A percentile compares a stretch with the other conserved stretches of the same genome.
Evolutionary conservation across 2,797 vertebrate genomes (phyloP).

Genomic region (Cichlasoma orientale): DNA sequence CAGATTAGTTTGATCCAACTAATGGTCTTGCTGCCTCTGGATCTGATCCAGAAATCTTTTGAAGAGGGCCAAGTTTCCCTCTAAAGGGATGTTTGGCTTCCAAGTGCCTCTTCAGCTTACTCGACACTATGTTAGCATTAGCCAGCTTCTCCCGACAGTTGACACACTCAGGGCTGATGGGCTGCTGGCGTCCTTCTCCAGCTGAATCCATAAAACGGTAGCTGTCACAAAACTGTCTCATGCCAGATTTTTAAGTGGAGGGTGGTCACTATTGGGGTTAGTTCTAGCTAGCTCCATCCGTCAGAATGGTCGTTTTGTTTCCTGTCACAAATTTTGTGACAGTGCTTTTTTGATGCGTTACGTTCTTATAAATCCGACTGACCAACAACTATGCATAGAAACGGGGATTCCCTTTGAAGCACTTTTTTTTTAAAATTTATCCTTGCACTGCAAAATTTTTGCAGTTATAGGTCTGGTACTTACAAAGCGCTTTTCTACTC

Average conservation of each 20-base stretch:
- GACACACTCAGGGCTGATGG: not conserved
- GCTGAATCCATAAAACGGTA: not conserved
- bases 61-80: not conserved
- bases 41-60: not conserved
- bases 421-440: not conserved
- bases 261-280: not conserved
- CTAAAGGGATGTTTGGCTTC: not conserved
- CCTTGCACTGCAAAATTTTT: not conserved
- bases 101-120: not conserved
- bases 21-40: not conserved
- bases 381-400: rapidly evolving
- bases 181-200: not conserved
- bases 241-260: not conserved
- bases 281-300: not conserved
- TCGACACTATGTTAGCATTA: not conserved
- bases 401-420: not conserved
- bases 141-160: not conserved
- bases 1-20: not conserved
- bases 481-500: not conserved
- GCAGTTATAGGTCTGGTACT: not conserved
- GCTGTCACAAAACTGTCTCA: no score
- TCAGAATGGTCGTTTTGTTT: no score
- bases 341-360: not conserved
- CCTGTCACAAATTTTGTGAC: not conserved
- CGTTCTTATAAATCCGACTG: not conserved